These are phyloP conservation scores for Panonychus citri DNA, from an alignment of 1,140 invertebrate genomes.

Conservation along the genomic window DNA sequence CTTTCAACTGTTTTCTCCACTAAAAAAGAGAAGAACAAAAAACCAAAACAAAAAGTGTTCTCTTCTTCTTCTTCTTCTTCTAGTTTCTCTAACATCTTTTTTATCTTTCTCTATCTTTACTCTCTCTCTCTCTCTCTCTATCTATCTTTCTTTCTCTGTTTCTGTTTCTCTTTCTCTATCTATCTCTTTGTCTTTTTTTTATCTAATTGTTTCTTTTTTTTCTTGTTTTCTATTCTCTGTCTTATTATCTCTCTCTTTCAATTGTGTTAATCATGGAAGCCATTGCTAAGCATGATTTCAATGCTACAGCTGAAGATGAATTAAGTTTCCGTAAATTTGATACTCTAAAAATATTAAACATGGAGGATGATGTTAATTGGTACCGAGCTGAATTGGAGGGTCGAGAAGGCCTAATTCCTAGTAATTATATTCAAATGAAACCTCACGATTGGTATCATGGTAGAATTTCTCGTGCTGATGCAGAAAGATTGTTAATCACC, in stretches of 20 bases:
- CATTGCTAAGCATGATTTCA: conserved; percentile 31
- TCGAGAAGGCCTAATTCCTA: conserved; percentile 92
- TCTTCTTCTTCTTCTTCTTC: neutral
- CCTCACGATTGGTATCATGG: conserved; percentile 89
- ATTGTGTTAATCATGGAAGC: conserved; percentile 27
- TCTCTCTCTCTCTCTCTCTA: neutral
- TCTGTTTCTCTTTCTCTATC: neutral
- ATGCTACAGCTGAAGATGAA: conserved; percentile 30
- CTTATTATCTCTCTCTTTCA: neutral
- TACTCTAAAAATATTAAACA: conserved; percentile 26
- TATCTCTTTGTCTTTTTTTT: neutral
- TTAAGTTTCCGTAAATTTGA: conserved; percentile 29
- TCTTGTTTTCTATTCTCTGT: neutral
- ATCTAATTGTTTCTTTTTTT: neutral
- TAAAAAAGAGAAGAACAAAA: no score
- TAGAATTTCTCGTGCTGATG: conserved; percentile 82
- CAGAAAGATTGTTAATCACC: conserved; percentile 75
- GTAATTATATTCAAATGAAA: conserved; percentile 98
- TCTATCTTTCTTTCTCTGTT: neutral
- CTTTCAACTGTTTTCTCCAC: no score
- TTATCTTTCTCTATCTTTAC: neutral
- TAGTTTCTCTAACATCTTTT: neutral
- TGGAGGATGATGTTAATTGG: conserved; percentile 98
- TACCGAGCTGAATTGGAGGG: conserved; percentile 93
- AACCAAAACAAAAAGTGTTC: no score